Conservation (phyloP, 2,113 vertebrate species). For the Parus major region DNA sequence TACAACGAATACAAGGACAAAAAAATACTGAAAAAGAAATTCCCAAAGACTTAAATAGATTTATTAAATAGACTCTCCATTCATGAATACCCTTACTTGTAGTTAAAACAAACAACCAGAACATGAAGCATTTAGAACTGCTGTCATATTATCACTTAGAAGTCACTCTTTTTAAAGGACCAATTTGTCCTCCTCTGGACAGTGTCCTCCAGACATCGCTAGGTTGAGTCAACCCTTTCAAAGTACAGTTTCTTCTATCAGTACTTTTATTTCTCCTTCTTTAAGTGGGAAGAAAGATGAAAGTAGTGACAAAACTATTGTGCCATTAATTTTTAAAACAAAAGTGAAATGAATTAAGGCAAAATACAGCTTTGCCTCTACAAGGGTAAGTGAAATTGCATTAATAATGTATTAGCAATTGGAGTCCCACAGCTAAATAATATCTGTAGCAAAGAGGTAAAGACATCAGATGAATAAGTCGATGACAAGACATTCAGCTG, state of each 20-base stretch:
- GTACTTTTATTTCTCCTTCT: background rate
- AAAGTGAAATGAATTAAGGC: background rate
- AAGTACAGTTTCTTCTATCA: background rate
- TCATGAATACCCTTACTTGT: background rate
- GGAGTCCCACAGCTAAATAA: background rate
- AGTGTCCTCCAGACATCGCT: background rate
- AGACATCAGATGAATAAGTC: background rate
- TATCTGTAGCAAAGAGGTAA: background rate
- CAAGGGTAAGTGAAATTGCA: background rate
- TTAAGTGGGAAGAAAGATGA: background rate
- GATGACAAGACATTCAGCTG: background rate
- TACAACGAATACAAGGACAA: background rate
- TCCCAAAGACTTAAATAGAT: background rate
- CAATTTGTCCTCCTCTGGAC: background rate
- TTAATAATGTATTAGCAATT: background rate
- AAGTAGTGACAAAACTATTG: background rate
- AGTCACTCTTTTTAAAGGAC: background rate
- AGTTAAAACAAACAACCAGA: background rate
- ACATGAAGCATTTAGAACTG: background rate
- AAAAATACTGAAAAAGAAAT: background rate
- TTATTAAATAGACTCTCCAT: background rate
- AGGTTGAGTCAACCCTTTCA: background rate
- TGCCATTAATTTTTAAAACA: conserved; percentile 4
- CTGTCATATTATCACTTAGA: background rate
- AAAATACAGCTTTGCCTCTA: background rate